Conservation (phyloP, 2,888 invertebrate species). For the Polyommatus icarus region DNA sequence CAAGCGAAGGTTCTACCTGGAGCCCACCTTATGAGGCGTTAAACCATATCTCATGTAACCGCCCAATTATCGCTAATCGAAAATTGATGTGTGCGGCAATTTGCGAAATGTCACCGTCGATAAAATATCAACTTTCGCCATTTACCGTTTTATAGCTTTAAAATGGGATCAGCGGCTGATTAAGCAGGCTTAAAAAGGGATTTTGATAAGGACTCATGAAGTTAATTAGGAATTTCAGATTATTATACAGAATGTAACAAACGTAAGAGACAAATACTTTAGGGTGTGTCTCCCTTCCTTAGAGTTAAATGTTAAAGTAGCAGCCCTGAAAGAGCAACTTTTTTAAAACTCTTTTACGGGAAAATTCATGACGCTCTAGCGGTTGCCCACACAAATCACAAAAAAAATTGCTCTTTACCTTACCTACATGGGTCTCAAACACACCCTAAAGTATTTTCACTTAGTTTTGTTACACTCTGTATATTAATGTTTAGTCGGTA, state of each 20-base stretch:
- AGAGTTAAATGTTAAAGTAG: no score
- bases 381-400: no score
- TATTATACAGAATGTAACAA: no score
- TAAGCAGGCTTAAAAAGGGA: slow-evolving; percentile 29
- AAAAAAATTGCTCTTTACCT: no score
- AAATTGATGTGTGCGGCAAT: slow-evolving; percentile 76
- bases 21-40: slow-evolving; percentile 33
- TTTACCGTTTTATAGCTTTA: slow-evolving; percentile 49
- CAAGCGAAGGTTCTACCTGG: slow-evolving; percentile 20
- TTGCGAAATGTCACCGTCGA: slow-evolving; percentile 72
- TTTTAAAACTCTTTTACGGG: no score
- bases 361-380: no score
- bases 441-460: no score
- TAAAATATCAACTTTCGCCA: slow-evolving; percentile 65
- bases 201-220: slow-evolving; percentile 19
- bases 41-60: slow-evolving; percentile 42
- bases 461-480: no score
- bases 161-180: slow-evolving; percentile 34
- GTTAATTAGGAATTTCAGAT: background rate
- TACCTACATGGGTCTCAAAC: no score
- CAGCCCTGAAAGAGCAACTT: no score
- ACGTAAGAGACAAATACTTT: no score
- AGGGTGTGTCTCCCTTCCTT: no score
- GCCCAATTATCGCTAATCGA: slow-evolving; percentile 69
- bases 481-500: background rate